A percentile compares a stretch with the other conserved stretches of the same genome.
phyloP scores from a whole-genome alignment of 2,113 vertebrate genomes.

The Thomomys bottae region DNA sequence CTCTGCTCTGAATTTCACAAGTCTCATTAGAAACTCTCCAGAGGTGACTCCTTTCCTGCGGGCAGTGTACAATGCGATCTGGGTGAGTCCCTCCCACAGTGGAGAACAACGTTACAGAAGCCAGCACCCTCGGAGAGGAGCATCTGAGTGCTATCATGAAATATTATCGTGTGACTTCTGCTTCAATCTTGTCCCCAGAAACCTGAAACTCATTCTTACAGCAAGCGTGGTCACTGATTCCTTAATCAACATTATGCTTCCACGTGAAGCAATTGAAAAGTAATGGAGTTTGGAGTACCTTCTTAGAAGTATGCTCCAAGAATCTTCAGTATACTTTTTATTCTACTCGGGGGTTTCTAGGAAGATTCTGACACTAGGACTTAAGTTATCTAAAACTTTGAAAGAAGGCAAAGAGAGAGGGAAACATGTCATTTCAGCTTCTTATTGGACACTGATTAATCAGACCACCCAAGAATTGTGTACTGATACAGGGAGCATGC shows the following conservation, averaged over 20 bases:
- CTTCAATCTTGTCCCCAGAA: constrained; percentile 39
- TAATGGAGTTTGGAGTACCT: constrained; percentile 31
- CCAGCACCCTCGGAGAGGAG: constrained; percentile 15
- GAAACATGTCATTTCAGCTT: not conserved
- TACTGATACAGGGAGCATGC: not conserved
- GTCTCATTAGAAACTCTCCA: constrained; percentile 42
- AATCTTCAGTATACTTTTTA: not conserved
- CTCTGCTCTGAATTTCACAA: constrained; percentile 60
- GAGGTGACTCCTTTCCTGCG: constrained; percentile 4
- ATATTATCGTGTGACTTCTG: not conserved
- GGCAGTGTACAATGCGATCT: not conserved
- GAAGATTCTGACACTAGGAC: not conserved
- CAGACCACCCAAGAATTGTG: not conserved
- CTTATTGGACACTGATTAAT: not conserved
- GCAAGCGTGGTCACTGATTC: not conserved
- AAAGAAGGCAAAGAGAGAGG: not conserved
- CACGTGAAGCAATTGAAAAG: constrained; percentile 7
- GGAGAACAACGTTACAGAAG: not conserved
- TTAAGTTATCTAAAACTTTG: constrained; percentile 9
- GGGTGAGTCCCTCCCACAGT: not conserved
- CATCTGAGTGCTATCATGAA: constrained; percentile 26
- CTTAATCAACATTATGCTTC: constrained; percentile 13
- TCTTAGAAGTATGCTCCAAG: not conserved
- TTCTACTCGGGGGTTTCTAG: not conserved
- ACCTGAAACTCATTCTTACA: constrained; percentile 26